Base-by-base conservation (phyloP, 2,888 invertebrate genomes). In the Trilocha varians region DNA sequence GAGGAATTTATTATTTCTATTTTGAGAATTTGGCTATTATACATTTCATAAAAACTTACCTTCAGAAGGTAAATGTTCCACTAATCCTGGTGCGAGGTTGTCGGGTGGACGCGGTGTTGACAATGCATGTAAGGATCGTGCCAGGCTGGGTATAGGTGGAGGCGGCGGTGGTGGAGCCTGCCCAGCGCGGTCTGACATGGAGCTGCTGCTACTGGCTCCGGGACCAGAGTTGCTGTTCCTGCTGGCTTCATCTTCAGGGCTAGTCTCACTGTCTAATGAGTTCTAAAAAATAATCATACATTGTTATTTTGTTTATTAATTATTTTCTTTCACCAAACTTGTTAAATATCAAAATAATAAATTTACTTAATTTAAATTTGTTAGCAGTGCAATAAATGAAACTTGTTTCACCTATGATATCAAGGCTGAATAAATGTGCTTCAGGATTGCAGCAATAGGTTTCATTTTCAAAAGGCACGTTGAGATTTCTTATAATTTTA, bases 1-100 rank as follows among this genome's bases (percentile, higher is more conserved):
- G n/a, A n/a, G n/a, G n/a, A n/a, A n/a, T n/a, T n/a, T n/a, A n/a
- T n/a, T n/a, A n/a, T n/a, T n/a, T n/a, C n/a, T n/a, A n/a, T n/a
- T n/a, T n/a, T n/a, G n/a, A n/a, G n/a, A n/a, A n/a, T n/a, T n/a
- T n/a, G n/a, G n/a, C n/a, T n/a, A n/a, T n/a, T n/a, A n/a, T n/a
- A n/a, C n/a, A n/a, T n/a, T n/a, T n/a, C n/a, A n/a, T n/a, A 25
- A 18, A 8, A 18, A 42, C 44, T 45, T 53, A 90, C 91, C 90
- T 88, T 93, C 93, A 40, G 91, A 90, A 13, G 93, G 93, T 42
- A 93, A 69, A 48, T 90, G 88, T 57, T 92, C 91, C 4, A 93
- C 88, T 0, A 92, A 68, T 1, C 90, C 91, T 3, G 89, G 88
- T 5, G 90, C 88, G 1, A 89, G 62, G 50, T 86, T 84, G 46